Evolutionary conservation across 2,797 vertebrate genomes (phyloP), one percentile per base, ranked within the genome.

Genomic region (Thunnus albacares): DNA sequence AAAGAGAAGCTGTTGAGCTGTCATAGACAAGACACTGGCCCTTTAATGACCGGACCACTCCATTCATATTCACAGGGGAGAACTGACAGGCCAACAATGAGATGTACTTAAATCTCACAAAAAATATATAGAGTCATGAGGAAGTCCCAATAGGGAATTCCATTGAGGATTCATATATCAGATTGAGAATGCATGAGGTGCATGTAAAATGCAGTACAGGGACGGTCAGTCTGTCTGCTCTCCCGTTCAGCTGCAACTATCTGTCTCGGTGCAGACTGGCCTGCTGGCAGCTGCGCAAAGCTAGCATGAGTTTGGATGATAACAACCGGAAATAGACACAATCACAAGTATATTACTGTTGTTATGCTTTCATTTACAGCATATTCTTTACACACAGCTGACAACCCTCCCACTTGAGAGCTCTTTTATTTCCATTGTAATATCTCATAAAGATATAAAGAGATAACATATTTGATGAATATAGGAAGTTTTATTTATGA

Each of bases 41-140:
- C 89, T 90, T 90, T 89, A 90, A 90, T 11, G 43, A 52, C 4
- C 45, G 81, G 85, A 81, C 72, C 30, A 33, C 51, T 83, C 75
- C 81, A 87, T 83, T 86, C 61, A 24, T 17, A 6, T 3, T 22
- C n/a, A 73, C 6, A 70, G 81, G 87, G 85, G 89, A 69, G 69
- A 45, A 52, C 33, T 70, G 26, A 47, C 17, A 41, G 47, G 8
- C 11, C 15, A 8, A 71, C 43, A 64, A 6, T 26, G 7, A 43
- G 4, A 52, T 3, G 0, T 8, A 14, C 22, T 26, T 10, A 52
- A 11, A 17, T 43, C 2, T 24, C 17, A 30, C 3, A 2, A 18
- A 18, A 55, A 55, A 58, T 15, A 53, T 2, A 33, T 7, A 0
- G 20, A 22, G 26, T 49, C 2, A 12, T 5, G 13, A 6, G 0